A percentile compares a stretch with the other conserved stretches of the same genome.
phyloP scores from a whole-genome alignment of 2,888 invertebrate species.

The Carterocephalus palaemon region DNA sequence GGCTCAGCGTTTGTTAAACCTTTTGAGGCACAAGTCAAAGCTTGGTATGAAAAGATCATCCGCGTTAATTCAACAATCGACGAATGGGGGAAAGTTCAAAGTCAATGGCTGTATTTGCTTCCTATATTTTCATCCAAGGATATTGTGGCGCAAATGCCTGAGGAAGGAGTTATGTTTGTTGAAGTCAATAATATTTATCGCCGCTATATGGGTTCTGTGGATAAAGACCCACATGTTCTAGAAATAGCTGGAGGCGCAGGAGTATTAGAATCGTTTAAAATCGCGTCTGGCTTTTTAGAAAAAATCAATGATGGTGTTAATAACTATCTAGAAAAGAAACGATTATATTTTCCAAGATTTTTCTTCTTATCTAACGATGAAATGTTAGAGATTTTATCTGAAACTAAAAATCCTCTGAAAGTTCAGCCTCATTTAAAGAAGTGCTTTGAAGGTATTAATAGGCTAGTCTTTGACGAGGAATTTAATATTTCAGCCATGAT shows the following conservation, averaged over 20 bases:
- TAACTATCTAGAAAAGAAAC: slow-evolving; percentile 89
- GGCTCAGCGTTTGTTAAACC: slow-evolving; percentile 93
- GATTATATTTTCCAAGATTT: slow-evolving; percentile 90
- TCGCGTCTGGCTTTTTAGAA: slow-evolving; percentile 84
- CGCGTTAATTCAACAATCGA: slow-evolving; percentile 86
- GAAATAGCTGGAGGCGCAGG: slow-evolving; percentile 83
- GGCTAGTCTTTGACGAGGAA: slow-evolving; percentile 83
- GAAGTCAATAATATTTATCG: slow-evolving; percentile 85
- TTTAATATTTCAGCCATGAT: slow-evolving; percentile 87
- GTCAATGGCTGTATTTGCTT: slow-evolving; percentile 90
- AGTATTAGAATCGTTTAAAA: slow-evolving; percentile 83
- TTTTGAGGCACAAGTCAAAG: slow-evolving; percentile 83
- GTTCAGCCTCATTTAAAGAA: slow-evolving; percentile 93
- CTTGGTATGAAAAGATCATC: slow-evolving; percentile 87
- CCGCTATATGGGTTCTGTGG: slow-evolving; percentile 81
- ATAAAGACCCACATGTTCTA: slow-evolving; percentile 81
- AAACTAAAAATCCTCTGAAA: slow-evolving; percentile 90
- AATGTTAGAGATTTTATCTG: slow-evolving; percentile 92
- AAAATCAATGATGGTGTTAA: slow-evolving; percentile 90
- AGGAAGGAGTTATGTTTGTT: slow-evolving; percentile 87
- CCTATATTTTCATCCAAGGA: slow-evolving; percentile 93
- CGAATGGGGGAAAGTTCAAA: slow-evolving; percentile 92
- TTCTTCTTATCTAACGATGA: slow-evolving; percentile 95
- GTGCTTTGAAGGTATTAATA: slow-evolving; percentile 91
- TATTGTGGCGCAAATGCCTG: slow-evolving; percentile 91